A percentile compares a stretch with the other conserved stretches of the same genome.
These are phyloP conservation scores for Labia minor DNA, from an alignment of 2,888 invertebrate genomes.

Conservation along the genomic window DNA sequence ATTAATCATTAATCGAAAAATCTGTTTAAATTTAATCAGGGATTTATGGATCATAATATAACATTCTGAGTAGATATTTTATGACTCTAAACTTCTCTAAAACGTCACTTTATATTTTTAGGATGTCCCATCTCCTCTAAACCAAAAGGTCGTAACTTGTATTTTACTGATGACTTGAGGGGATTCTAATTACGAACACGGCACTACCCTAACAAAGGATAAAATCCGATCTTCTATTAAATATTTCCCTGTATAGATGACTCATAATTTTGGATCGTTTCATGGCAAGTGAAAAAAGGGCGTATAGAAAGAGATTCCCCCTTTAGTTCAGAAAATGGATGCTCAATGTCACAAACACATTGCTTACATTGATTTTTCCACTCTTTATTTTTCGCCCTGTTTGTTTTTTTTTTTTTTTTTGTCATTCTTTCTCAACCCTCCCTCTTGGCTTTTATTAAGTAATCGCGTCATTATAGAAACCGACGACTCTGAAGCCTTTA, in stretches of 20 bases:
- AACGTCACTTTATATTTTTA: background rate
- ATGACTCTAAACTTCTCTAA: background rate
- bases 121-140: background rate
- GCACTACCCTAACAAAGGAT: background rate
- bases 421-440: background rate
- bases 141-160: background rate
- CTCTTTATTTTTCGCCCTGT: too few species aligned
- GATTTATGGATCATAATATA: too few species aligned
- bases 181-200: background rate
- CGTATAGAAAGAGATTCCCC: too few species aligned
- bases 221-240: background rate
- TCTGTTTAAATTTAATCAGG: too few species aligned
- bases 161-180: background rate
- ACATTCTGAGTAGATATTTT: too few species aligned
- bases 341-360: constrained; percentile 5
- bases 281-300: too few species aligned
- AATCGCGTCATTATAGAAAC: constrained; percentile 13
- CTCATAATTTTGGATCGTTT: background rate
- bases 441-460: background rate
- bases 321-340: background rate
- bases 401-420: too few species aligned
- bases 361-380: background rate
- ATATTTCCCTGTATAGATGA: background rate
- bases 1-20: too few species aligned
- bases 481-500: background rate